Evolutionary conservation across 2,113 vertebrate genomes (phyloP).

Genomic region (Proteles cristata): DNA sequence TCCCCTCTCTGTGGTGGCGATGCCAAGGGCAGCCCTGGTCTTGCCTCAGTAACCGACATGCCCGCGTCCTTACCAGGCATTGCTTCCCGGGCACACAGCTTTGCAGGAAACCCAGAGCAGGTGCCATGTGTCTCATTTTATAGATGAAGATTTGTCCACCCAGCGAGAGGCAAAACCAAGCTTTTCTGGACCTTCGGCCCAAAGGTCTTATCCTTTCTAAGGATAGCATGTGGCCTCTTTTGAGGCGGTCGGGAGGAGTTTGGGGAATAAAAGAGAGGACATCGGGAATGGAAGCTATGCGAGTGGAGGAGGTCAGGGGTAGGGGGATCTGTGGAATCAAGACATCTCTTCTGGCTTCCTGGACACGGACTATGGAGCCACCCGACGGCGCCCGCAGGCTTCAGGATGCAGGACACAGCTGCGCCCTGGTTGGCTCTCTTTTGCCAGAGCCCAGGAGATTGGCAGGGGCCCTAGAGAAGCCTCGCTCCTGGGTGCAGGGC

Average conservation of each 20-base stretch:
- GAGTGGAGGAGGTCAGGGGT: too few relatives aligned
- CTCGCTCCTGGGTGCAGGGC: not conserved
- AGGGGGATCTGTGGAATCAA: not conserved
- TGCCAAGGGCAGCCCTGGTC: not conserved
- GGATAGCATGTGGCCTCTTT: not conserved
- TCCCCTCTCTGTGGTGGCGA: not conserved
- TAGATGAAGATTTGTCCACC: not conserved
- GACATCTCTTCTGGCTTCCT: not conserved
- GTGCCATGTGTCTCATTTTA: not conserved
- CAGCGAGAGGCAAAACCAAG: not conserved
- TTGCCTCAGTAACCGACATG: not conserved
- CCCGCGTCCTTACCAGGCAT: not conserved
- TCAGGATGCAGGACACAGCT: slow-evolving; percentile 25
- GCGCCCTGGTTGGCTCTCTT: not conserved
- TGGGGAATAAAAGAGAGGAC: not conserved
- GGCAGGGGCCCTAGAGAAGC: slow-evolving; percentile 54
- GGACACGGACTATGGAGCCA: not conserved
- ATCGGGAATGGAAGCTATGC: not conserved
- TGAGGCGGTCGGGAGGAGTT: not conserved
- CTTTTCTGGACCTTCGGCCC: not conserved
- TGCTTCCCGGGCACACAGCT: not conserved
- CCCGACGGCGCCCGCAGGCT: not conserved
- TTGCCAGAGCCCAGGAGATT: slow-evolving; percentile 21
- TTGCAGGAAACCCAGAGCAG: not conserved
- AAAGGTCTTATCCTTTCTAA: not conserved